These are phyloP conservation scores for Acrobasis consociella DNA, from an alignment of 2,888 invertebrate species.

Conservation along the genomic window DNA sequence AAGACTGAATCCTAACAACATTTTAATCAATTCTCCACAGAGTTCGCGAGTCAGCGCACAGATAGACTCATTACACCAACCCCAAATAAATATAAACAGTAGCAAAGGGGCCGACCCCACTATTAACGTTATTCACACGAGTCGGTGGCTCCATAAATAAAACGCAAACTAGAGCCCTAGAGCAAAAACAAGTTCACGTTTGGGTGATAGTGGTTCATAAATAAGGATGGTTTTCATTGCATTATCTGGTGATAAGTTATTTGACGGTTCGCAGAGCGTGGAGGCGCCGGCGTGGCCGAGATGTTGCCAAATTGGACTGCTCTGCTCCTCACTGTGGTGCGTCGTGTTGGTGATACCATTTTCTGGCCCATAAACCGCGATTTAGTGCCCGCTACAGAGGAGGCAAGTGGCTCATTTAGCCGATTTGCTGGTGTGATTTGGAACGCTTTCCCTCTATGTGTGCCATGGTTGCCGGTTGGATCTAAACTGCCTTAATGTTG, in stretches of 20 bases:
- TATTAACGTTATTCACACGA: slow-evolving; percentile 81
- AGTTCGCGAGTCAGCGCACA: slow-evolving; percentile 80
- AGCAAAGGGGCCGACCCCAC: slow-evolving; percentile 75
- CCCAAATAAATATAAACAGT: slow-evolving; percentile 83
- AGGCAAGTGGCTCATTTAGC: slow-evolving; percentile 23
- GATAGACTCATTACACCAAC: slow-evolving; percentile 80
- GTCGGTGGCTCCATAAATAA: slow-evolving; percentile 78
- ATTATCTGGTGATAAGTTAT: slow-evolving; percentile 81
- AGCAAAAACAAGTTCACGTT: slow-evolving; percentile 72
- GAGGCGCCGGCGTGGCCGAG: slow-evolving; percentile 58
- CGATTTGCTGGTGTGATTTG: slow-evolving; percentile 26
- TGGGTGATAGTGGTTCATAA: slow-evolving; percentile 73
- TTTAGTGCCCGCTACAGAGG: slow-evolving; percentile 25
- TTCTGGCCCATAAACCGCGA: slow-evolving; percentile 63
- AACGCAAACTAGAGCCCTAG: slow-evolving; percentile 68
- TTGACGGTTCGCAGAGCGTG: slow-evolving; percentile 75
- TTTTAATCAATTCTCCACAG: slow-evolving; percentile 82
- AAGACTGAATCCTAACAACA: slow-evolving; percentile 77
- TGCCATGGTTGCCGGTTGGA: background rate
- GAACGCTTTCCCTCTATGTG: slow-evolving; percentile 19
- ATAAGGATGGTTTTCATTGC: slow-evolving; percentile 79
- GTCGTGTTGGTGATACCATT: slow-evolving; percentile 63
- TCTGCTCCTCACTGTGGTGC: slow-evolving; percentile 62
- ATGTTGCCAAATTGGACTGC: slow-evolving; percentile 71
- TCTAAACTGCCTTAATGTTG: background rate